These are phyloP conservation scores for Bellardia bayeri DNA, from an alignment of 2,888 invertebrate genomes.

Conservation along the genomic window DNA sequence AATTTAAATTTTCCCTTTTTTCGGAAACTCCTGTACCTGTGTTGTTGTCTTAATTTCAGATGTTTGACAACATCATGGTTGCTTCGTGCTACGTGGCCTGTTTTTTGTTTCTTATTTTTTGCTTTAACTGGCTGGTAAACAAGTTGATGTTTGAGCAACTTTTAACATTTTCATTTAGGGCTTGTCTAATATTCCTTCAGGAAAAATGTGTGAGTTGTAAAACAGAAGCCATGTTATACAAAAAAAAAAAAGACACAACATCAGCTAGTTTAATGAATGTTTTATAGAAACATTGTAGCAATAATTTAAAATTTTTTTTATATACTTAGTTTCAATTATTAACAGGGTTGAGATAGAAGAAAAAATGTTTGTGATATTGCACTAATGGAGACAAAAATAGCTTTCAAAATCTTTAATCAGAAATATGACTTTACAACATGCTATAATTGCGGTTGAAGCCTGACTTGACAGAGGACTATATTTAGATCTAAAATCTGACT, in stretches of 20 bases:
- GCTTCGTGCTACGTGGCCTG: slow-evolving; percentile 28
- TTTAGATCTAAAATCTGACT: no score
- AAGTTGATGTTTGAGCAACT: slow-evolving; percentile 28
- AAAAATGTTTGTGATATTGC: no score
- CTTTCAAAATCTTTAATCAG: no score
- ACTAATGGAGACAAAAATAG: no score
- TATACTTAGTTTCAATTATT: no score
- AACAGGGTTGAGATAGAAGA: no score
- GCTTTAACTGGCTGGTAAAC: slow-evolving; percentile 3
- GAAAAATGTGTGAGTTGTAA: background rate
- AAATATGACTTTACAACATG: no score
- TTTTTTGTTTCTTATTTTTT: slow-evolving; percentile 13
- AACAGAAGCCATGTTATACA: background rate
- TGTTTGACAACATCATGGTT: slow-evolving; percentile 64
- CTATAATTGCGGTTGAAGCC: no score
- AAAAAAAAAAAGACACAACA: slow-evolving; percentile 31
- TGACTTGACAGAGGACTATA: no score
- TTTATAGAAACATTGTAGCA: no score
- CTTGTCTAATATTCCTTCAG: background rate
- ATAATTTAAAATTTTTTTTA: no score
- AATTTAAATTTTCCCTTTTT: background rate
- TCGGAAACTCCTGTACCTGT: slow-evolving; percentile 18
- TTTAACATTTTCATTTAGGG: slow-evolving; percentile 39
- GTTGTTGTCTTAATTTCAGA: slow-evolving; percentile 57
- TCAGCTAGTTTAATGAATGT: background rate